phyloP scores from a whole-genome alignment of 2,113 vertebrate genomes.

The Lathamus discolor region DNA sequence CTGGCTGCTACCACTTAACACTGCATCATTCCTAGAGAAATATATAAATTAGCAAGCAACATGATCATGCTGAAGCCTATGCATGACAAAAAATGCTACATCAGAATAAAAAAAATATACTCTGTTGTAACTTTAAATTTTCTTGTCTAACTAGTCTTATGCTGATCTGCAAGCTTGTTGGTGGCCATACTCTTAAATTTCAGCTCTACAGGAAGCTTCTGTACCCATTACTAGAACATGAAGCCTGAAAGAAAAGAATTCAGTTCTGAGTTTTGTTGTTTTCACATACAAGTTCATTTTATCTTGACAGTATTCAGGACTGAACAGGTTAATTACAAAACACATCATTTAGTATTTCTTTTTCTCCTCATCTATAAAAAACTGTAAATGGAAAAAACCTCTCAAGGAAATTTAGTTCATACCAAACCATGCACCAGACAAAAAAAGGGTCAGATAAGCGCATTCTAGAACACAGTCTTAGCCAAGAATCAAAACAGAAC shows the following conservation, averaged over 20 bases:
- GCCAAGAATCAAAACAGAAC: not conserved
- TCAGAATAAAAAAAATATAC: not conserved
- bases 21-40: not conserved
- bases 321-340: not conserved
- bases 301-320: not conserved
- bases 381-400: not conserved
- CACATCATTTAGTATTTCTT: not conserved
- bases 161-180: not conserved
- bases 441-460: not conserved
- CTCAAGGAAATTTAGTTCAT: not conserved
- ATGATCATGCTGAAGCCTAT: not conserved
- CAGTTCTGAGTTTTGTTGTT: not conserved
- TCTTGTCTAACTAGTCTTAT: not conserved
- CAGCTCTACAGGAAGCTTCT: not conserved
- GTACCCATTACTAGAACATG: not conserved
- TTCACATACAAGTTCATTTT: not conserved
- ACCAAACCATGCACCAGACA: not conserved
- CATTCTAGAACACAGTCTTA: not conserved
- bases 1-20: not conserved
- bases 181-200: not conserved
- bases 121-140: not conserved
- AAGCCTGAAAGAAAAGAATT: not conserved
- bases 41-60: not conserved
- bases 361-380: not conserved
- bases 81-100: not conserved